Conservation (phyloP, 2,888 invertebrate genomes). For the Anaspis maculata region DNA sequence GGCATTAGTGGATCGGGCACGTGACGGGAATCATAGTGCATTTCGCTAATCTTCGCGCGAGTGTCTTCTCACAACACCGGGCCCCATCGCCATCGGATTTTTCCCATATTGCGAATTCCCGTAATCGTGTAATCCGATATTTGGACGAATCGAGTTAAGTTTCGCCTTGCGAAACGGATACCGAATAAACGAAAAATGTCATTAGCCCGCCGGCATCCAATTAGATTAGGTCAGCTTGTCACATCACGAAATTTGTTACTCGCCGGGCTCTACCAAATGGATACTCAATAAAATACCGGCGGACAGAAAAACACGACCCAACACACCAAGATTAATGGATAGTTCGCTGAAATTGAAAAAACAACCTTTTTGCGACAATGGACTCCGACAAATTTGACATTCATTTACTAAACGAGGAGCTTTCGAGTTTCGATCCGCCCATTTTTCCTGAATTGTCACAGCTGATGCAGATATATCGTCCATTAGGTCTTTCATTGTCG, state of each 20-base stretch:
- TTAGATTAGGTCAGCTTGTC: constrained; percentile 35
- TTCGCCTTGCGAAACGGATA: constrained; percentile 29
- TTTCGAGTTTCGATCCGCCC: too few relatives aligned
- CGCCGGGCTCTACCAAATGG: constrained; percentile 17
- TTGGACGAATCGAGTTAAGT: constrained; percentile 36
- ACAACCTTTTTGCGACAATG: too few relatives aligned
- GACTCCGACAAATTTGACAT: too few relatives aligned
- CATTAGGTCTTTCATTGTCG: too few relatives aligned
- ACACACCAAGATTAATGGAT: constrained; percentile 16
- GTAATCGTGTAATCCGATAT: constrained; percentile 41
- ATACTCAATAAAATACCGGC: constrained; percentile 16
- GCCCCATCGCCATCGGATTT: constrained; percentile 35
- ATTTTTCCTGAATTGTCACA: too few relatives aligned
- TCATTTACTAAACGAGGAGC: too few relatives aligned
- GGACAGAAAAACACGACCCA: constrained; percentile 12
- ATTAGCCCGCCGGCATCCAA: constrained; percentile 36
- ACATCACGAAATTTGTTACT: constrained; percentile 33
- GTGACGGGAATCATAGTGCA: constrained; percentile 29
- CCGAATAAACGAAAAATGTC: constrained; percentile 40
- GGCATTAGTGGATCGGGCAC: constrained; percentile 31
- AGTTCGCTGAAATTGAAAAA: constrained; percentile 14
- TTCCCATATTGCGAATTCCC: constrained; percentile 38
- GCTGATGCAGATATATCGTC: too few relatives aligned
- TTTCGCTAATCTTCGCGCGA: constrained; percentile 23
- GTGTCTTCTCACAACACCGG: constrained; percentile 21